Evolutionary conservation across 1,140 invertebrate genomes (phyloP), one percentile per base, ranked within the genome.

Genomic region (Parapsyche elsis): DNA sequence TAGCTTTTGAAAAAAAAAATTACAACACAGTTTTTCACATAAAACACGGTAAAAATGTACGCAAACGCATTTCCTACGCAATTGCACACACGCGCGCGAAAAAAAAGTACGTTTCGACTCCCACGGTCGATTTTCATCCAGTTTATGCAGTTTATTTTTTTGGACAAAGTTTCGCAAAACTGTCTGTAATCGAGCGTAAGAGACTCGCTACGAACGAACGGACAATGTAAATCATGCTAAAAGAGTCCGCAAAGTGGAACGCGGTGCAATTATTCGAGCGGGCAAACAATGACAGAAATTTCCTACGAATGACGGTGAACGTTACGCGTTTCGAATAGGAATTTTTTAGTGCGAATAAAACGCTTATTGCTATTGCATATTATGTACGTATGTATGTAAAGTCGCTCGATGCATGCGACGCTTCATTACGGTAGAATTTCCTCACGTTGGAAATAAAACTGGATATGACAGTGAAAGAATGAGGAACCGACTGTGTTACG

Each of bases 11-110:
- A 16, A 67, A 67, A 26, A 67, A 4, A 24, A 21, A 21, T 67
- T 24, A 24, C 64, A 21, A 67, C n/a, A 38, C 30, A 38, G n/a
- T 67, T 74, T 74, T 45, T 44, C 71, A 74, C 71, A 74, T 45
- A 26, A 26, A 71, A 30, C 23, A 30, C 14, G 53, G 21, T 21
- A 59, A 67, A 67, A 67, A 26, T 14, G 12, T 21, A 38, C 45
- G 14, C 19, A 21, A 16, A 74, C 71, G 71, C 71, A 74, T 74
- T 74, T 74, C 38, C 45, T 74, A 74, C 71, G 71, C 71, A 74
- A 74, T 74, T 74, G 14, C 71, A 44, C 10, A 12, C n/a, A 19
- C 46, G 1, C 30, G n/a, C 46, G 71, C 46, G 38, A 74, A 16
- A 49, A 74, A 61, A 61, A 61, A 19, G 2, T n/a, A 14, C 7